Evolutionary conservation across 2,888 invertebrate species (phyloP), one percentile per base, ranked within the genome.

Genomic region (Cordylochernes scorpioides): DNA sequence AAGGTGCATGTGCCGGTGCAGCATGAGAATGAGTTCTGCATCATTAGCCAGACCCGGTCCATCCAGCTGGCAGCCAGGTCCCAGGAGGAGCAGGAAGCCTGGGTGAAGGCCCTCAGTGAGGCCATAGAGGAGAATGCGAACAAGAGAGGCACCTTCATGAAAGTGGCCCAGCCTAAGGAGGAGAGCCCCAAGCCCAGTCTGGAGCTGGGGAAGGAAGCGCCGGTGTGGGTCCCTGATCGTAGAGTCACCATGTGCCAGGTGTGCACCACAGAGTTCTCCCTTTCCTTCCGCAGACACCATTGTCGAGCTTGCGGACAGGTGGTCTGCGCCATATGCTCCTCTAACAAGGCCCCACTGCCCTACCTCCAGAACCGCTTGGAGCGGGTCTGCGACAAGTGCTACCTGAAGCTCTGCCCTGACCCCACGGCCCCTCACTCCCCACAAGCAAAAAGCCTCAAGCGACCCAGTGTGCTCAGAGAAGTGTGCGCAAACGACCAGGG

Each of bases 291-390:
- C 32, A 55, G 67, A 36, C 67, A 68, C 45, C 67, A 67, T 47
- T 68, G 68, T 43, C 50, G 67, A 39, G 62, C 64, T 18, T 68
- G 67, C 53, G 67, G 67, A 31, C 63, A 65, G 65, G 63, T 67
- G 32, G 61, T 67, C 13, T 68, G 67, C 45, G 53, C 61, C 15
- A 57, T 55, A 39, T 68, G 68, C 44, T 66, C 65, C 3, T 55
- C 55, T 19, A 56, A 58, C 41, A 52, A 54, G 40, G 61, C 61
- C 16, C 61, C 61, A 2, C 47, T 64, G 27, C 50, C 52, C 32
- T 64, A 62, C 42, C 49, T 55, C 28, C 52, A 56, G 17, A 56
- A 56, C 42, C 51, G 58, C 30, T 39, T 55, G 10, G 56, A 46
- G 9, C 42, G 62, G 29, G 63, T 63, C 8, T 64, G 64, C 46